A percentile compares a stretch with the other conserved stretches of the same genome.
These are phyloP conservation scores for Cryptoprocta ferox DNA, from an alignment of 2,797 vertebrate genomes.

Conservation along the genomic window DNA sequence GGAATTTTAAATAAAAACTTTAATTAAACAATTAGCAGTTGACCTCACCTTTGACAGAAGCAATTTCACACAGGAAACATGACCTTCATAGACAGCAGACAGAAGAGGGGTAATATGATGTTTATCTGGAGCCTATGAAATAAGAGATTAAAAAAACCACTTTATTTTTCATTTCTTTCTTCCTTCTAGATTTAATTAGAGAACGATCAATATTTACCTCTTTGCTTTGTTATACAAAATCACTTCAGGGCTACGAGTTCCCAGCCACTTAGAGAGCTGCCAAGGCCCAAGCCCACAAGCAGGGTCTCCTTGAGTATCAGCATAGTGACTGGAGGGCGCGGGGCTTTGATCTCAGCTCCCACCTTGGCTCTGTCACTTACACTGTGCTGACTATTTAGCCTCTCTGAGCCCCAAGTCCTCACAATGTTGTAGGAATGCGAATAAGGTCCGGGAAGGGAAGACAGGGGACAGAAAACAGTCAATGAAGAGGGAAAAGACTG, in stretches of 20 bases:
- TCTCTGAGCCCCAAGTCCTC: not conserved
- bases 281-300: not conserved
- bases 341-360: not conserved
- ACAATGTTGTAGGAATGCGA: not conserved
- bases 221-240: not conserved
- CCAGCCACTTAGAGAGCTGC: not conserved
- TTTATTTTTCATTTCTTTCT: not conserved
- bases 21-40: not conserved
- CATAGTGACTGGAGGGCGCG: not conserved
- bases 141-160: constrained; percentile 50
- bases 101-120: constrained; percentile 95
- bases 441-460: not conserved
- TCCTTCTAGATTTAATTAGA: not conserved
- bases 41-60: constrained; percentile 95
- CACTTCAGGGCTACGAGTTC: not conserved
- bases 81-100: constrained; percentile 93
- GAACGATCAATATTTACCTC: not conserved
- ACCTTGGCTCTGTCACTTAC: not conserved
- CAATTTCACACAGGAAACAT: constrained; percentile 93
- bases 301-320: not conserved
- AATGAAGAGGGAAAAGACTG: not conserved
- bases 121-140: constrained; percentile 94
- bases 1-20: not conserved
- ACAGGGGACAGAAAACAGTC: not conserved
- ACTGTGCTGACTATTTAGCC: not conserved